These are phyloP conservation scores for Patagioenas fasciata DNA, from an alignment of 2,113 vertebrate genomes.

Conservation along the genomic window DNA sequence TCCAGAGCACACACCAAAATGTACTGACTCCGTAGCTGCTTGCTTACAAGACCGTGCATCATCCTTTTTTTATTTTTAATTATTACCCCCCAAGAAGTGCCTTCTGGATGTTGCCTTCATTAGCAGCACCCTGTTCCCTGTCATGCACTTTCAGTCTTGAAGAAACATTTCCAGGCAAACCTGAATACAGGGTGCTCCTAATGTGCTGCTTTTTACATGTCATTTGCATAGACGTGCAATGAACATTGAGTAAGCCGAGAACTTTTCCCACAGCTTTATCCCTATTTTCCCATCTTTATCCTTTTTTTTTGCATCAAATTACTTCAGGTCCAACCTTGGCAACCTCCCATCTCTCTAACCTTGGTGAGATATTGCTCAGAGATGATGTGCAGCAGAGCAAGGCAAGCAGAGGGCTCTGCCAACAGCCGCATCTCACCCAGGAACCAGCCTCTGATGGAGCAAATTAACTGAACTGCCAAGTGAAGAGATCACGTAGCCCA, in stretches of 20 bases:
- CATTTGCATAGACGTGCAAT: constrained; percentile 6
- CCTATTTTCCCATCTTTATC: background rate
- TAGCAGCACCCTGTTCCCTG: constrained; percentile 23
- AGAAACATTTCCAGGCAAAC: constrained; percentile 43
- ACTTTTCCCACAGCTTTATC: background rate
- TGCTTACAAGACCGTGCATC: background rate
- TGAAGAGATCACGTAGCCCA: background rate
- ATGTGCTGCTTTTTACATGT: background rate
- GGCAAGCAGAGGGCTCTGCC: background rate
- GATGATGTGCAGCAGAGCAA: background rate
- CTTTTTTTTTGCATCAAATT: background rate
- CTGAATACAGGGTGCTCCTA: background rate
- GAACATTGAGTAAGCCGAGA: background rate
- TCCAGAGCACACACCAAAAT: background rate
- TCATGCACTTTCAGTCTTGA: constrained; percentile 56
- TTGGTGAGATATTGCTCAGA: background rate
- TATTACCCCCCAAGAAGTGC: constrained; percentile 29
- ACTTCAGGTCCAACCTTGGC: background rate
- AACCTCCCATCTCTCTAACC: background rate
- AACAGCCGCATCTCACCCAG: background rate
- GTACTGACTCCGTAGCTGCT: background rate
- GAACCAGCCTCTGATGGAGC: background rate
- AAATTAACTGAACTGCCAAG: background rate
- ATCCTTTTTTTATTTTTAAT: background rate
- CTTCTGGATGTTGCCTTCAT: constrained; percentile 47